These are phyloP conservation scores for Acrobasis consociella DNA, from an alignment of 2,888 invertebrate species.

Conservation along the genomic window DNA sequence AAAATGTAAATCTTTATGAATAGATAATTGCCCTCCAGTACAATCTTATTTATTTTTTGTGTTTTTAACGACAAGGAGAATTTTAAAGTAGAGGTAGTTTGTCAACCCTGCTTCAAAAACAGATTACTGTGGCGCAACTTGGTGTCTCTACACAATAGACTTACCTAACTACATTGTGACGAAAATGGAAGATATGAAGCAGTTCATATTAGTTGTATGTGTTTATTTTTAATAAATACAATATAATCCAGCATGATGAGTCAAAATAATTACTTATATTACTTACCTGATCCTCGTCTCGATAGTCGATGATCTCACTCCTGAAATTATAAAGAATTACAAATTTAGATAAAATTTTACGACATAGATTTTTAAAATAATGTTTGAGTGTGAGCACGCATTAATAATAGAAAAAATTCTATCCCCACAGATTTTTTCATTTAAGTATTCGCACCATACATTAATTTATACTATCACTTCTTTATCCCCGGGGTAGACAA, in stretches of 20 bases:
- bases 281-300: slow-evolving; percentile 70
- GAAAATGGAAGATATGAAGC: no score
- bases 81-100: slow-evolving; percentile 1
- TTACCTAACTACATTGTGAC: background rate
- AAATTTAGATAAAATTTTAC: background rate
- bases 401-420: no score
- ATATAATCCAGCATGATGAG: no score
- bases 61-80: background rate
- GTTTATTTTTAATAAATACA: no score
- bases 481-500: no score
- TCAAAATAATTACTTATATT: background rate
- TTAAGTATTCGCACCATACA: no score
- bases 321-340: slow-evolving; percentile 43
- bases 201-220: no score
- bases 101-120: slow-evolving; percentile 5
- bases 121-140: background rate
- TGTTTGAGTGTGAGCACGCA: no score
- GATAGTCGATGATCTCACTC: slow-evolving; percentile 72
- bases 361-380: no score
- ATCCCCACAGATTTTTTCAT: no score
- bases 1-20: slow-evolving; percentile 21
- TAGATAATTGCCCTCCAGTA: slow-evolving; percentile 9
- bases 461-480: no score
- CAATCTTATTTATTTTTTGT: slow-evolving; percentile 18
- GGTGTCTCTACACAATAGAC: background rate